Evolutionary conservation across 2,113 vertebrate species (phyloP).

Genomic region (Oceanites oceanicus): DNA sequence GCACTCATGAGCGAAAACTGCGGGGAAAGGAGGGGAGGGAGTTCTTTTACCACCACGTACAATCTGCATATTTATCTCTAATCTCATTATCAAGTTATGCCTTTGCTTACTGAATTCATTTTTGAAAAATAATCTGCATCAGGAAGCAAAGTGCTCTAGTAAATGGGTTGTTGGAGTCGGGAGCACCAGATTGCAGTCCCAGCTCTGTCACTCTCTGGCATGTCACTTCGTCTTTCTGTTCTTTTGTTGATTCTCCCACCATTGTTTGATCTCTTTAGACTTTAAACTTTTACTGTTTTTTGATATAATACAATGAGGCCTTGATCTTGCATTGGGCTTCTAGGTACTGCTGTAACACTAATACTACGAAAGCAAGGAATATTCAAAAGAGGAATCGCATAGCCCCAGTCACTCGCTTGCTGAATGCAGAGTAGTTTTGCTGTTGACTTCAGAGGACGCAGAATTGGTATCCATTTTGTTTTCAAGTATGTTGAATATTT

Average conservation of each 20-base stretch:
- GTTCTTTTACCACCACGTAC: neutral
- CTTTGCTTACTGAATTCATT: neutral
- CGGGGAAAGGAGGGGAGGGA: neutral
- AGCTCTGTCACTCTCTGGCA: neutral
- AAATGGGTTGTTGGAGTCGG: neutral
- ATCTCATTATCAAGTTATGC: neutral
- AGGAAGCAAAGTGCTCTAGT: neutral
- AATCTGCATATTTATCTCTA: neutral
- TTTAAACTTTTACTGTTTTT: neutral
- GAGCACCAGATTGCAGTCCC: neutral
- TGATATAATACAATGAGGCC: neutral
- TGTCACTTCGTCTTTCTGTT: neutral
- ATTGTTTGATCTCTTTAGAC: slow-evolving; percentile 21
- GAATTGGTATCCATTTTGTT: slow-evolving; percentile 48
- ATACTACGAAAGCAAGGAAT: neutral
- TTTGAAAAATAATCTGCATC: neutral
- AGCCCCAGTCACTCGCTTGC: neutral
- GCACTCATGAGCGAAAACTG: neutral
- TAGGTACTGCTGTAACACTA: neutral
- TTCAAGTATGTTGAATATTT: slow-evolving; percentile 42
- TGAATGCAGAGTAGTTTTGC: neutral
- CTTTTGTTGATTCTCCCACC: neutral
- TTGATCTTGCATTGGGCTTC: neutral
- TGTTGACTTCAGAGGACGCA: neutral
- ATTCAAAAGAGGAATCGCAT: neutral